Conservation (phyloP, 2,888 invertebrate species). For the Hanleya hanleyi region DNA sequence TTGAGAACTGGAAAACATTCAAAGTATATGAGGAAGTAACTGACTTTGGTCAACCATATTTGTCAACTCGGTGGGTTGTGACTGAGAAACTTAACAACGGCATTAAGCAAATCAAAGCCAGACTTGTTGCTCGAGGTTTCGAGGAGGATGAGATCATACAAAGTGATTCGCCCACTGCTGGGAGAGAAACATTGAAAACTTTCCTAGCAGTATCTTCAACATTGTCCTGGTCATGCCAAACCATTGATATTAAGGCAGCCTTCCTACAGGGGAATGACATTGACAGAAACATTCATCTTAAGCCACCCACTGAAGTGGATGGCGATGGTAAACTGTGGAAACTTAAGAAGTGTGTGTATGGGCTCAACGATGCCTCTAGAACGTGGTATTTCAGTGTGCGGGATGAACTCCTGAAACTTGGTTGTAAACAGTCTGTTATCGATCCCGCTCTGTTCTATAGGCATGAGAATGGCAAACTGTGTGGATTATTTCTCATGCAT, state of each 20-base stretch:
- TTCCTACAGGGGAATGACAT: not conserved
- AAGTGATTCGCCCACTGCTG: conserved; percentile 3
- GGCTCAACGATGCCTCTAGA: conserved; percentile 18
- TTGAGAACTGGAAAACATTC: conserved; percentile 4
- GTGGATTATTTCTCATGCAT: conserved; percentile 7
- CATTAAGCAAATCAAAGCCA: not conserved
- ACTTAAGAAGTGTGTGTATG: conserved; percentile 17
- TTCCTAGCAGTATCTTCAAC: conserved; percentile 7
- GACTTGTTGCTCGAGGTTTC: not conserved
- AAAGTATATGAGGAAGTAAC: not conserved
- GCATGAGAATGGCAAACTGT: not conserved
- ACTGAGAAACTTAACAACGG: not conserved
- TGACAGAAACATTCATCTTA: not conserved
- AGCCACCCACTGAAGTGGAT: not conserved
- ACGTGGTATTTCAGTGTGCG: conserved; percentile 12
- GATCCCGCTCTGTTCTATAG: conserved; percentile 17
- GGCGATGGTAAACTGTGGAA: conserved; percentile 9
- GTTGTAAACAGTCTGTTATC: conserved; percentile 7
- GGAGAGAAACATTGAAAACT: not conserved
- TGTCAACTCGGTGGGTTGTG: not conserved
- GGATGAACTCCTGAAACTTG: not conserved
- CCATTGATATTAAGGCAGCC: not conserved
- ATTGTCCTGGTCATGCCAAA: not conserved
- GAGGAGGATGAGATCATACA: not conserved
- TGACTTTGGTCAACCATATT: conserved; percentile 1